Evolutionary conservation across 2,797 vertebrate genomes (phyloP), one percentile per base, ranked within the genome.

Genomic region (Lagorchestes hirsutus): DNA sequence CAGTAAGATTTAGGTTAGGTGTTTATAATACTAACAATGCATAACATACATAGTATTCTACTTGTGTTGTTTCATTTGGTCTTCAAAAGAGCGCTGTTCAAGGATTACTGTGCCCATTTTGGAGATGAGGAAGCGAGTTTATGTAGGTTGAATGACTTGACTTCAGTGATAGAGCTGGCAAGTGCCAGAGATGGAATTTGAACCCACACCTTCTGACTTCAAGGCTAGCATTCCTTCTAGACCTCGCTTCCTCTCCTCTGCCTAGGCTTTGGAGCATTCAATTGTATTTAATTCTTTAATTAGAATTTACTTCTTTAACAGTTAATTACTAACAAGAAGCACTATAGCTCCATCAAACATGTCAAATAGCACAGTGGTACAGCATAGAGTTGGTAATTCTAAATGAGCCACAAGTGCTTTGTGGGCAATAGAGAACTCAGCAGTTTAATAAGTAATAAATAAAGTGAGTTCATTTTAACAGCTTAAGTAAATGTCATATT

Each of bases 401-500:
- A 46, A 87, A 87, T 87, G 74, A 87, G 74, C 24, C 22, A 87
- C 40, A 87, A 28, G 46, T 50, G 74, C 22, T 87, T 87, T 87
- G 74, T 46, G 24, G 40, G 9, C 40, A 87, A 28, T 87, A 87
- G 46, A 50, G 40, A 87, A 87, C 50, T 50, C 22, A 50, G 24
- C 40, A 87, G 22, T 12, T 87, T 87, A 87, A 67, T 67, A 67
- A 67, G 34, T 5, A 52, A 57, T 9, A 87, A 87, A 50, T 87
- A 87, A 87, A 87, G 74, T 87, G 74, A 28, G 24, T 87, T 87
- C 40, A 50, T 87, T 87, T 87, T 87, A 87, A 91, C 54, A 91
- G 52, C 54, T 34, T 34, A 29, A 55, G 28, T 55, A 91, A 55
- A 55, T 31, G 90, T 91, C 74, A 50, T 87, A 87, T 87, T 87